Percentiles rank a stretch among this genome's conserved stretches.
Conservation (phyloP, 2,888 invertebrate species). For the Drosophila fulvimacula region DNA sequence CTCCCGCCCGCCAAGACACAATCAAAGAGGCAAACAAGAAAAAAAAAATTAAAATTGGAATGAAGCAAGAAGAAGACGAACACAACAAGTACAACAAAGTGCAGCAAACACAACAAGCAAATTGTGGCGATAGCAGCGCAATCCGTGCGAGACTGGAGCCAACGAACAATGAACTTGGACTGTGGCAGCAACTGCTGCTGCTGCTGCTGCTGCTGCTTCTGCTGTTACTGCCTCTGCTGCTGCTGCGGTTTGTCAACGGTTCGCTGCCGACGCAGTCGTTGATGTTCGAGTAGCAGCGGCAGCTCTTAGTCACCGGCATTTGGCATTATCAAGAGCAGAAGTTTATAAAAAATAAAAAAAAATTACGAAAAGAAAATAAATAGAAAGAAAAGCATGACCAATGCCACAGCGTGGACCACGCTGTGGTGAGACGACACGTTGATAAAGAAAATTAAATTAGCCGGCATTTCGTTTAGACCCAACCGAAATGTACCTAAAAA, state of each 20-base stretch:
- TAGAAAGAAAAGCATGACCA: conserved; percentile 45
- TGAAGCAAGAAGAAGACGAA: conserved; percentile 27
- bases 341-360: conserved; percentile 2
- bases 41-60: conserved; percentile 45
- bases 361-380: background rate
- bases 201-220: conserved; percentile 1
- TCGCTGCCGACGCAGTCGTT: conserved; percentile 60
- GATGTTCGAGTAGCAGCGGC: conserved; percentile 33
- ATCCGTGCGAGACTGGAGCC: conserved; percentile 67
- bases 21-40: conserved; percentile 28
- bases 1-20: conserved; percentile 31
- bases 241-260: conserved; percentile 68
- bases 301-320: conserved; percentile 61
- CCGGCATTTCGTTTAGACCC: conserved; percentile 53
- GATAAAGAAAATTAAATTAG: conserved; percentile 65
- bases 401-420: conserved; percentile 63
- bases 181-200: conserved; percentile 36
- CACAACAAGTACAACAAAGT: conserved; percentile 13
- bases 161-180: conserved; percentile 77
- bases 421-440: conserved; percentile 29
- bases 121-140: conserved; percentile 51
- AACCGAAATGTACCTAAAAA: conserved; percentile 61
- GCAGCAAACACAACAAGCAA: conserved; percentile 34
- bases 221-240: conserved; percentile 22
- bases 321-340: conserved; percentile 71